Evolutionary conservation across 2,888 invertebrate species (phyloP).

Genomic region (Tinea semifulvella): DNA sequence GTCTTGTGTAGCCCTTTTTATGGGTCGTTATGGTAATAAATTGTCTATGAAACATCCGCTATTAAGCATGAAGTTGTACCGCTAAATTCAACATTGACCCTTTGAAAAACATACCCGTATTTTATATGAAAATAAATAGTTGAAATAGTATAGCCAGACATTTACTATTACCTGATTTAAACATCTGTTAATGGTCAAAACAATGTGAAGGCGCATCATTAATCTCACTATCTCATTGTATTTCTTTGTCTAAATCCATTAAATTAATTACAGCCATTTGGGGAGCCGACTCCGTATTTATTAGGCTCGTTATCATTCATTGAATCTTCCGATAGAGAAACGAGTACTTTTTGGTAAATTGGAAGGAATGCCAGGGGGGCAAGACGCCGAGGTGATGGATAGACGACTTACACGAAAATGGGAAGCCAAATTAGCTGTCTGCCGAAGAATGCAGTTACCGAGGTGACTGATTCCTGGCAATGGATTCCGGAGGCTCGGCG

Average conservation of each 20-base stretch:
- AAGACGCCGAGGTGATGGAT: conserved; percentile 49
- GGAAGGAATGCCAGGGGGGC: conserved; percentile 37
- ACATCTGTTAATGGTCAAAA: conserved; percentile 44
- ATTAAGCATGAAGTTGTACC: background rate
- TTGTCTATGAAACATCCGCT: conserved; percentile 36
- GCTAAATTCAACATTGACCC: background rate
- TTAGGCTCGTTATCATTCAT: conserved; percentile 66
- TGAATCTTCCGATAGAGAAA: conserved; percentile 58
- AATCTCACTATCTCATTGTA: conserved; percentile 62
- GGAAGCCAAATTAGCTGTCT: conserved; percentile 60
- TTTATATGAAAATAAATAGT: conserved; percentile 8
- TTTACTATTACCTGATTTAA: conserved; percentile 20
- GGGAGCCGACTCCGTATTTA: conserved; percentile 61
- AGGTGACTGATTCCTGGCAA: conserved; percentile 48
- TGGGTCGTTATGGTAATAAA: conserved; percentile 45
- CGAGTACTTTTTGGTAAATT: conserved; percentile 39
- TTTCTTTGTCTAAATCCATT: conserved; percentile 67
- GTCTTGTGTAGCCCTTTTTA: conserved; percentile 30
- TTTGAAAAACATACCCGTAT: background rate
- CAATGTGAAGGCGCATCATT: conserved; percentile 42
- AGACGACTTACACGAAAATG: conserved; percentile 56
- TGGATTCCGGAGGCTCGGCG: conserved; percentile 27
- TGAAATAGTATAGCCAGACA: background rate
- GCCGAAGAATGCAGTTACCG: conserved; percentile 55
- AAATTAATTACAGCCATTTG: conserved; percentile 63